phyloP scores from a whole-genome alignment of 2,888 invertebrate genomes.

The Drosophila lacicola region DNA sequence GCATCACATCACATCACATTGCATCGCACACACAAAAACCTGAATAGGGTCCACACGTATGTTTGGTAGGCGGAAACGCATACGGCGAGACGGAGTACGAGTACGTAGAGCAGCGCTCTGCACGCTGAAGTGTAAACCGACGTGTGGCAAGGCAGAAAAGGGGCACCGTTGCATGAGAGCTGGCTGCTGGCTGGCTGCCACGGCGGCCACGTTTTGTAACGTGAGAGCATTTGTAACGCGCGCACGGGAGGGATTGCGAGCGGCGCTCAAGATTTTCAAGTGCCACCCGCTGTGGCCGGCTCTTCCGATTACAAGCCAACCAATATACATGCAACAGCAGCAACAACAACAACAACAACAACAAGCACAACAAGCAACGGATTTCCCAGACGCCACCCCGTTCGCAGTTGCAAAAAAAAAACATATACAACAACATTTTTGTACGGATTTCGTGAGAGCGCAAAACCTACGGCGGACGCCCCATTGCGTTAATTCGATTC shows the following conservation, averaged over 20 bases:
- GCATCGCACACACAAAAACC: slow-evolving; percentile 14
- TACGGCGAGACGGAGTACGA: not conserved
- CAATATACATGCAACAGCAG: slow-evolving; percentile 34
- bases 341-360: slow-evolving; percentile 26
- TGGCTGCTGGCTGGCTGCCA: slow-evolving; percentile 13
- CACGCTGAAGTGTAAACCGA: slow-evolving; percentile 74
- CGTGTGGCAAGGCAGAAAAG: slow-evolving; percentile 61
- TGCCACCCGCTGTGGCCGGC: slow-evolving; percentile 72
- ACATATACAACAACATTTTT: slow-evolving; percentile 20
- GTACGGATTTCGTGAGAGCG: slow-evolving; percentile 69
- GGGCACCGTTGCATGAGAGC: slow-evolving; percentile 24
- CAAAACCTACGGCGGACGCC: slow-evolving; percentile 42
- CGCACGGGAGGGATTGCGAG: slow-evolving; percentile 43
- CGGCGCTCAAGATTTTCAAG: slow-evolving; percentile 60
- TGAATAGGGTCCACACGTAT: slow-evolving; percentile 39
- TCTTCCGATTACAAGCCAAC: slow-evolving; percentile 76
- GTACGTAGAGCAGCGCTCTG: slow-evolving; percentile 36
- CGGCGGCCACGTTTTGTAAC: slow-evolving; percentile 67
- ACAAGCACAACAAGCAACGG: slow-evolving; percentile 36
- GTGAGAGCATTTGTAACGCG: slow-evolving; percentile 75
- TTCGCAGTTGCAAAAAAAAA: slow-evolving; percentile 44
- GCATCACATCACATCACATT: slow-evolving; percentile 4
- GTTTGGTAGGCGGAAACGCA: slow-evolving; percentile 68
- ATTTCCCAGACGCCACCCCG: slow-evolving; percentile 75
- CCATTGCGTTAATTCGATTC: slow-evolving; percentile 74